A percentile compares a stretch with the other conserved stretches of the same genome.
These are phyloP conservation scores for Acipenser oxyrinchus DNA, from an alignment of 2,797 vertebrate genomes.

Conservation along the genomic window DNA sequence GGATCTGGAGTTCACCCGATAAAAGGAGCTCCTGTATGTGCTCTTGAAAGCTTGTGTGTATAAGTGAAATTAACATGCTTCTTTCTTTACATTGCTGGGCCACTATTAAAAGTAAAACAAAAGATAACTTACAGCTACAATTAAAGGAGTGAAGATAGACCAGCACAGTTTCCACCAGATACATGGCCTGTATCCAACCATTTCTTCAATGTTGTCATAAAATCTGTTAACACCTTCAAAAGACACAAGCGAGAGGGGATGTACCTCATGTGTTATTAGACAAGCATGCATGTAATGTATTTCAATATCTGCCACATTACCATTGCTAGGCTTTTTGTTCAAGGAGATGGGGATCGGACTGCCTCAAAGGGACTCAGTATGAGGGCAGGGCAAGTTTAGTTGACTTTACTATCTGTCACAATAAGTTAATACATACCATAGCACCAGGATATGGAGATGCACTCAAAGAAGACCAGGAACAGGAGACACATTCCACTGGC, in stretches of 20 bases:
- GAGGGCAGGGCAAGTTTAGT: not conserved
- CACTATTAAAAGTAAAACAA: not conserved
- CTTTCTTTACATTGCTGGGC: not conserved
- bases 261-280: not conserved
- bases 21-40: too few species aligned
- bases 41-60: not conserved
- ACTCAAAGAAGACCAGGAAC: slow-evolving; percentile 97
- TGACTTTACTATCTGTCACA: slow-evolving; percentile 19
- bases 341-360: not conserved
- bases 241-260: not conserved
- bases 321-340: too few species aligned
- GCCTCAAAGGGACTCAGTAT: too few species aligned
- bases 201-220: slow-evolving; percentile 96
- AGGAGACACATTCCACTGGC: slow-evolving; percentile 96
- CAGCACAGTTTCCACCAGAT: slow-evolving; percentile 98
- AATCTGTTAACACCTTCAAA: slow-evolving; percentile 86
- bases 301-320: slow-evolving; percentile 13
- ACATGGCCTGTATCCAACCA: slow-evolving; percentile 91
- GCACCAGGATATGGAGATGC: slow-evolving; percentile 97
- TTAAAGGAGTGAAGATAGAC: slow-evolving; percentile 92
- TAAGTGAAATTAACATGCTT: slow-evolving; percentile 24
- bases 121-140: slow-evolving; percentile 80
- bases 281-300: slow-evolving; percentile 11
- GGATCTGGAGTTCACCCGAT: too few species aligned
- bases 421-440: slow-evolving; percentile 67